Base-by-base conservation (phyloP, 2,797 vertebrate species). In the Ctenopoma kingsleyae region DNA sequence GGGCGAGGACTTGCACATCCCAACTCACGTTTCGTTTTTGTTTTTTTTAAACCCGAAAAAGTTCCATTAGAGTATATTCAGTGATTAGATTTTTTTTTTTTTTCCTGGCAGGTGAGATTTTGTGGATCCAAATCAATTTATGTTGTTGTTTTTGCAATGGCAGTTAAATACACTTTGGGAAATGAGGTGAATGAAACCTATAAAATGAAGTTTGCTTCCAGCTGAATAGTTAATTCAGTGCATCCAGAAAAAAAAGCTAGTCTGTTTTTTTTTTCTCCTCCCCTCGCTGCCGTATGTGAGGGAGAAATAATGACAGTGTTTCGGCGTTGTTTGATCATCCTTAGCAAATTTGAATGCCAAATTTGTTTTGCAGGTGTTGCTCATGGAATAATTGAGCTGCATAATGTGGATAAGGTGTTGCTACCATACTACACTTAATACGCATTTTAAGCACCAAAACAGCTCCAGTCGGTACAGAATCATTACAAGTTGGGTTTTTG, bases 321-420 rank as follows among this genome's bases (percentile, higher is more conserved):
- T 94, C 89, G 85, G 83, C 83, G 90, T 93, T 93, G 94, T 95
- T 95, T 95, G 94, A 95, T 94, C 93, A 93, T 94, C 92, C 91
- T 93, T 92, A 86, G 91, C 93, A 93, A 93, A 95, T 95, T 93
- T 92, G 91, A 93, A 94, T 94, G 93, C 92, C 93, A 95, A 95
- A 95, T 95, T 95, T 94, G 91, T 94, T 94, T 93, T 91, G 94
- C 94, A 95, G 94, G 94, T 95, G 94, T 95, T 95, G 92, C 93
- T 91, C 92, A 90, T 91, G 91, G 91, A 94, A 94, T 94, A 93
- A 93, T 93, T 93, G 91, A 92, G 90, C 91, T 89, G 93, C 89
- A 92, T 95, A 95, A 95, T 95, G 94, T 89, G 93, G 87, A 91
- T 83, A 94, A 94, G 93, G 92, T 92, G 93, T 90, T 89, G 92